Conservation (phyloP, 2,888 invertebrate genomes). For the Microchrysa polita region DNA sequence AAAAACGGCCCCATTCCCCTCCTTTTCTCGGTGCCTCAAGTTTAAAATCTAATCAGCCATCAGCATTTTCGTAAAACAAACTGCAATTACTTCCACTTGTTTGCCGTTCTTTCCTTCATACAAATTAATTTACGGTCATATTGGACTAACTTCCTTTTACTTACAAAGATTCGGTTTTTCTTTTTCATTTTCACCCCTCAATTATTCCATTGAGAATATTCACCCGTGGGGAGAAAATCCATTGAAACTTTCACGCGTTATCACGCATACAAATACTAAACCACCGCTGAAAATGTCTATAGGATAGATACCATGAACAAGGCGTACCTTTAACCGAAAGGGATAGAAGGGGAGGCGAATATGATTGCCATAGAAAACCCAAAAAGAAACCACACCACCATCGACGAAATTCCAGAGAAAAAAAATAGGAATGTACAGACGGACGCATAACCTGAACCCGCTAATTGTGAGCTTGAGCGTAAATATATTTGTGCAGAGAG, state of each 20-base stretch:
- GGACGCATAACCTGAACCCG: background rate
- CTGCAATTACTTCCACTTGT: slow-evolving; percentile 31
- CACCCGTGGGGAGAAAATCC: background rate
- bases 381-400: too few species aligned
- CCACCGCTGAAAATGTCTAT: background rate
- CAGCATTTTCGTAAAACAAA: background rate
- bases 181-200: background rate
- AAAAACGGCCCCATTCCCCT: too few species aligned
- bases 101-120: background rate
- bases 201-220: slow-evolving; percentile 2
- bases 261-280: background rate
- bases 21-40: background rate
- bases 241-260: background rate
- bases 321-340: too few species aligned
- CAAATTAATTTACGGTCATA: slow-evolving; percentile 23
- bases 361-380: too few species aligned
- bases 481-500: background rate
- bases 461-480: background rate
- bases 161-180: background rate
- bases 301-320: background rate
- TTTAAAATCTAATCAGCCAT: slow-evolving; percentile 15
- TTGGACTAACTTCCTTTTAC: slow-evolving; percentile 5
- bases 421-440: background rate
- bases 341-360: too few species aligned
- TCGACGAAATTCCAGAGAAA: background rate